These are phyloP conservation scores for Raja brachyura DNA, from an alignment of 2,113 vertebrate genomes.

Conservation along the genomic window DNA sequence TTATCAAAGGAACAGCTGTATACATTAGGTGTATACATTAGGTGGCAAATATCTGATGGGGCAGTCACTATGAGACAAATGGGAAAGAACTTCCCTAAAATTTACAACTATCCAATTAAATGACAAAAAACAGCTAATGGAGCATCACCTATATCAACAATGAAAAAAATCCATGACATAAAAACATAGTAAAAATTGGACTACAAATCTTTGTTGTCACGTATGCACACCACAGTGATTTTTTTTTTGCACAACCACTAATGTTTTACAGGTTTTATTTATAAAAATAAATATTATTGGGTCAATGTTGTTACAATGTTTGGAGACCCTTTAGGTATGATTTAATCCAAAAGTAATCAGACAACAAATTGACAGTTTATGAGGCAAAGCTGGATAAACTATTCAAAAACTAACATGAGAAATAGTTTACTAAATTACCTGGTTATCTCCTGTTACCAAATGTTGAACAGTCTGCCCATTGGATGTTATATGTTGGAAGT, in stretches of 20 bases:
- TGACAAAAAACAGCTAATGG: no score
- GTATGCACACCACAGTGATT: no score
- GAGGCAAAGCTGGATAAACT: background rate
- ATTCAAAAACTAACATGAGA: background rate
- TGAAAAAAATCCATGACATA: background rate
- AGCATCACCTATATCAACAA: no score
- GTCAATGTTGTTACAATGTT: background rate
- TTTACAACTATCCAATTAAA: no score
- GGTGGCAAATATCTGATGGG: no score
- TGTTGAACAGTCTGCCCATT: conserved; percentile 92
- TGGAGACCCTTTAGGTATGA: background rate
- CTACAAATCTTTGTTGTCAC: no score
- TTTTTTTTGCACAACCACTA: no score
- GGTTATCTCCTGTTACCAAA: conserved; percentile 84
- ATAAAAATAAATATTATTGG: background rate
- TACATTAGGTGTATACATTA: no score
- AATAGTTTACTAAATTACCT: conserved; percentile 56
- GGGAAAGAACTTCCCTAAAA: no score
- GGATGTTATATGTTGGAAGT: conserved; percentile 92
- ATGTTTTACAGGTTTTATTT: background rate
- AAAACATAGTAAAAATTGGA: background rate
- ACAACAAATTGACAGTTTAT: background rate
- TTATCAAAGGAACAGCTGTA: no score
- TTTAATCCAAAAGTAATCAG: background rate
- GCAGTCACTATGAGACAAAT: no score